A percentile compares a stretch with the other conserved stretches of the same genome.
Evolutionary conservation across 2,888 invertebrate genomes (phyloP).

Genomic region (Deilephila porcellus): DNA sequence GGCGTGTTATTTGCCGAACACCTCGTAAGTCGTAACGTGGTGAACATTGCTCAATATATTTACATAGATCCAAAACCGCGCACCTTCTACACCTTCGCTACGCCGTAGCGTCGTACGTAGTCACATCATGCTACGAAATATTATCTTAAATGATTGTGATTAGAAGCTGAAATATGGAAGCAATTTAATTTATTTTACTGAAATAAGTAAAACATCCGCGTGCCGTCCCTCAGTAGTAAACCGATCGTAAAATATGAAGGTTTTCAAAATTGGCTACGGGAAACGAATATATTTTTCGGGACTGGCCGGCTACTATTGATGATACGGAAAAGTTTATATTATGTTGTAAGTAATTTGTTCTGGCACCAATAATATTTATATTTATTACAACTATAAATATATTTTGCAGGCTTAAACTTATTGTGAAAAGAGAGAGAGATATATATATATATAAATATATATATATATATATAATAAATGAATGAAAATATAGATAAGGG

Average conservation of each 20-base stretch:
- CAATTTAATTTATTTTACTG: neutral
- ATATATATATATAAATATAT: too few species aligned
- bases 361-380: neutral
- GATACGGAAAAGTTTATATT: neutral
- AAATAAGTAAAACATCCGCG: neutral
- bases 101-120: slow-evolving; percentile 5
- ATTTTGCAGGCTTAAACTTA: too few species aligned
- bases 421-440: too few species aligned
- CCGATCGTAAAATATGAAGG: slow-evolving; percentile 8
- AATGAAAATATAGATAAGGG: too few species aligned
- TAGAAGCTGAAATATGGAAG: neutral
- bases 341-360: too few species aligned
- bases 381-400: too few species aligned
- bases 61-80: neutral
- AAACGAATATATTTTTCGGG: too few species aligned
- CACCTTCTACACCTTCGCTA: neutral
- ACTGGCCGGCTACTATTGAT: neutral
- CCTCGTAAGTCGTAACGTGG: neutral
- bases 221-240: neutral
- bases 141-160: neutral
- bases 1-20: neutral
- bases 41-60: neutral
- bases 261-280: slow-evolving; percentile 4
- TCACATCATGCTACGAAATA: neutral
- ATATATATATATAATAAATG: too few species aligned